Base-by-base conservation (phyloP, 2,888 invertebrate genomes). In the Agrilus cyanescens region DNA sequence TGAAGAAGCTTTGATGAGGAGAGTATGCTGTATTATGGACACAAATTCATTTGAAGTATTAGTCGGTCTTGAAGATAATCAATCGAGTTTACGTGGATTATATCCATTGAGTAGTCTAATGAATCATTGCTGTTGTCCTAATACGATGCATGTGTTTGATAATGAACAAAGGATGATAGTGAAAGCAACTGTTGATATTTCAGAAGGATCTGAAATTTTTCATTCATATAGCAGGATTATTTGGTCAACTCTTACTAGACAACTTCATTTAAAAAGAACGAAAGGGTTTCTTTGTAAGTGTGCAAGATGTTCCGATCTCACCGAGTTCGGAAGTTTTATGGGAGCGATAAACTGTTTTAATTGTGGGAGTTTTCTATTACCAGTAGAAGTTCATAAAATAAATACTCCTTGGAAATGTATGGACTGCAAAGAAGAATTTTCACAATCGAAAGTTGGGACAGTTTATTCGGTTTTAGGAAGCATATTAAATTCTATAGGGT, bases 211-310 rank as follows among this genome's bases (percentile, higher is more conserved):
- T 8, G 82, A 83, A 63, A 71, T 85, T 47, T 76, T 76, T 38
- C 74, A 78, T 39, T 74, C 76, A 35, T 85, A 85, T 55, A 72
- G 80, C 1, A 74, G 78, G 44, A 53, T 76, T 16, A 61, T 81
- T 35, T 84, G 84, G 83, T 78, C 78, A 31, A 83, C 82, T 0
- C 67, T 73, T 4, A 71, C 76, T 12, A 69, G 84, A 41, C 67
- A 78, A 12, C 68, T 72, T 30, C 76, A 81, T 56, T 65, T 85
- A 14, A 66, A 64, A 48, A 69, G 69, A 52, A 81, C 82, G 1
- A 84, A 84, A 63, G 76, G 80, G 59, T 84, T 84, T 56, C 60
- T 68, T 37, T 85, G 85, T 57, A 64, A 61, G 42, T 85, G 85
- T 56, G 60, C 65, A 3, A 69, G 84, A 40, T 85, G 85, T 57